Evolutionary conservation across 2,888 invertebrate species (phyloP).

Genomic region (Sarcophaga caerulescens): DNA sequence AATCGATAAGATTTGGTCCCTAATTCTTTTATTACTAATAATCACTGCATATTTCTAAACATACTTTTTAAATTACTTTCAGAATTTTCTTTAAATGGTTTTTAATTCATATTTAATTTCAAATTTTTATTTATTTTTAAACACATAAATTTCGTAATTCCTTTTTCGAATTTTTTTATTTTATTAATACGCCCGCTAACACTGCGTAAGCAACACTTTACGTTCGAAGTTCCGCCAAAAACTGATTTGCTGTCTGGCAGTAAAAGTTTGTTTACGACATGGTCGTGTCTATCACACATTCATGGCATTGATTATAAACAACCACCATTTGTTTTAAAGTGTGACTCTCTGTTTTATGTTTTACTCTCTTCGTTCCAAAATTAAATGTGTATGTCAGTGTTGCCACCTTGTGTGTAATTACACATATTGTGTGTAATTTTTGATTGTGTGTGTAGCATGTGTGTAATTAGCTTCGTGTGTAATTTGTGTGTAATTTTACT

Average conservation of each 20-base stretch:
- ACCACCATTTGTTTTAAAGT: slow-evolving; percentile 55
- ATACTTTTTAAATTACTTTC: background rate
- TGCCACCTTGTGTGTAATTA: too few relatives aligned
- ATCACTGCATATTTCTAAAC: slow-evolving; percentile 41
- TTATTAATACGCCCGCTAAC: slow-evolving; percentile 30
- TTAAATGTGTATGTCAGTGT: background rate
- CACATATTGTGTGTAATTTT: too few relatives aligned
- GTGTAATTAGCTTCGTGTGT: too few relatives aligned
- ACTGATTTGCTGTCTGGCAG: slow-evolving; percentile 77
- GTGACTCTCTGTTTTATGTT: slow-evolving; percentile 27
- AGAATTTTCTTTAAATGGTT: slow-evolving; percentile 13
- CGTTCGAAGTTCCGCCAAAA: slow-evolving; percentile 78
- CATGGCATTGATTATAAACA: slow-evolving; percentile 53
- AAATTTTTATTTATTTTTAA: slow-evolving; percentile 40
- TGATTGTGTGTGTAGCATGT: too few relatives aligned
- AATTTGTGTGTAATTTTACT: too few relatives aligned
- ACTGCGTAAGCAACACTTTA: slow-evolving; percentile 59
- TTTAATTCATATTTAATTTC: slow-evolving; percentile 41
- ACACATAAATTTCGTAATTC: slow-evolving; percentile 2
- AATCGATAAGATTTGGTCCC: slow-evolving; percentile 50
- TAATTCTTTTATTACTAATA: slow-evolving; percentile 43
- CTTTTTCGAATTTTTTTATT: slow-evolving; percentile 23
- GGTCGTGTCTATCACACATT: slow-evolving; percentile 36
- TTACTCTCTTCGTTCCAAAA: background rate
- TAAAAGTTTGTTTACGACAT: slow-evolving; percentile 74